phyloP scores from a whole-genome alignment of 2,888 invertebrate species.

The Acleris literana region DNA sequence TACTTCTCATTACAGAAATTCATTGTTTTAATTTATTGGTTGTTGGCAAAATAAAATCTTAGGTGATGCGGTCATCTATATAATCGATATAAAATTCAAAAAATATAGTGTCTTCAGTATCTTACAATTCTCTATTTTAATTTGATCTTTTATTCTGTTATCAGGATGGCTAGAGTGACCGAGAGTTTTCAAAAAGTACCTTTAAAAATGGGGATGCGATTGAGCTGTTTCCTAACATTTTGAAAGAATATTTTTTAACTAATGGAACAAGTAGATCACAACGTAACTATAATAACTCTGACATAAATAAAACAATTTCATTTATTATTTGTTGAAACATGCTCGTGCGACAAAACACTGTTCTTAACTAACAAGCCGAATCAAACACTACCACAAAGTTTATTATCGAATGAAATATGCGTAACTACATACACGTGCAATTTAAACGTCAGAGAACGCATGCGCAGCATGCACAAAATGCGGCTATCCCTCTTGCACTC shows the following conservation, averaged over 20 bases:
- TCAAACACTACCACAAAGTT: conserved; percentile 47
- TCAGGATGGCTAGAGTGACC: too few species aligned
- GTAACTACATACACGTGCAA: conserved; percentile 52
- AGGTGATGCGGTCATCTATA: too few species aligned
- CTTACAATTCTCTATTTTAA: too few species aligned
- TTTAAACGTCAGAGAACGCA: conserved; percentile 55
- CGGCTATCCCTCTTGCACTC: conserved; percentile 65
- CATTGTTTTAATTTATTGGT: too few species aligned
- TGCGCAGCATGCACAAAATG: conserved; percentile 55
- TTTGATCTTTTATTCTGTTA: too few species aligned
- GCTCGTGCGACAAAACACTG: conserved; percentile 14
- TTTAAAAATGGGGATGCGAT: too few species aligned
- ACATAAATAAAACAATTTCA: background rate
- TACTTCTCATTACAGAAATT: too few species aligned
- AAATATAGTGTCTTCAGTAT: too few species aligned
- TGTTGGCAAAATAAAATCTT: too few species aligned
- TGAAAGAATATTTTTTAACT: background rate
- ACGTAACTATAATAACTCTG: background rate
- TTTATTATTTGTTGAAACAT: conserved; percentile 10
- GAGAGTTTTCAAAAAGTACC: too few species aligned
- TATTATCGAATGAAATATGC: conserved; percentile 54
- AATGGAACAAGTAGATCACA: background rate
- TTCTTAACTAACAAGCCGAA: conserved; percentile 38
- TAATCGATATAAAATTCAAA: too few species aligned
- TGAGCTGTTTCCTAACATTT: background rate